phyloP scores from a whole-genome alignment of 2,888 invertebrate genomes.

The Helicoverpa assulta region DNA sequence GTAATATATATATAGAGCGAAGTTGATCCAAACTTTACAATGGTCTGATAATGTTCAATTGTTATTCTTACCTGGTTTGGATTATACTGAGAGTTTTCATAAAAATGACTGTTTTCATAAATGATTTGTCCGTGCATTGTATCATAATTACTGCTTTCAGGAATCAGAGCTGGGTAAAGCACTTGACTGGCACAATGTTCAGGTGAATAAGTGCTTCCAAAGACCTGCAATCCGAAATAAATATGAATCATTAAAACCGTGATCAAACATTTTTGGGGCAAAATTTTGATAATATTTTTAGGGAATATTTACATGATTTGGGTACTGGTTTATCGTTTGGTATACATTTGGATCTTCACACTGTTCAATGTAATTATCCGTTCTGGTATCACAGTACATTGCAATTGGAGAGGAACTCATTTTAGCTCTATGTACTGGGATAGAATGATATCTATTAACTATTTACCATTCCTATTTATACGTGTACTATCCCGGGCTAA shows the following conservation, averaged over 20 bases:
- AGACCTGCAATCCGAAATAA: constrained; percentile 24
- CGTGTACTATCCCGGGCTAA: constrained; percentile 43
- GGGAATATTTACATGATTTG: constrained; percentile 27
- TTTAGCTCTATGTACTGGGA: constrained; percentile 62
- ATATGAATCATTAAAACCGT: constrained; percentile 5
- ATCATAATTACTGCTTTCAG: not conserved
- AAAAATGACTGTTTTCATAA: not conserved
- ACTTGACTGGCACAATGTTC: not conserved
- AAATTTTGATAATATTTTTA: not conserved
- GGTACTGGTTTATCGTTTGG: not conserved
- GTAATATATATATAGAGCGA: not conserved
- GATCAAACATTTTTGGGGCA: not conserved
- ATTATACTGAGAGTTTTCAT: constrained; percentile 6
- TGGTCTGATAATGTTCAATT: too few relatives aligned
- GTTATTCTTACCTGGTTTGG: constrained; percentile 24
- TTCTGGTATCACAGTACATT: constrained; percentile 25
- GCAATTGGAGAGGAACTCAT: constrained; percentile 62
- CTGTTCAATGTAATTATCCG: constrained; percentile 35
- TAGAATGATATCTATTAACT: constrained; percentile 59
- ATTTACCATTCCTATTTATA: constrained; percentile 59
- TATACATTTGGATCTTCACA: constrained; percentile 17
- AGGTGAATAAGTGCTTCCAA: not conserved
- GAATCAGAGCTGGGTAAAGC: not conserved
- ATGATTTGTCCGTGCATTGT: not conserved
- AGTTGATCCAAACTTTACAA: too few relatives aligned